Conservation (phyloP, 2,113 vertebrate genomes). For the Thryonomys swinderianus region DNA sequence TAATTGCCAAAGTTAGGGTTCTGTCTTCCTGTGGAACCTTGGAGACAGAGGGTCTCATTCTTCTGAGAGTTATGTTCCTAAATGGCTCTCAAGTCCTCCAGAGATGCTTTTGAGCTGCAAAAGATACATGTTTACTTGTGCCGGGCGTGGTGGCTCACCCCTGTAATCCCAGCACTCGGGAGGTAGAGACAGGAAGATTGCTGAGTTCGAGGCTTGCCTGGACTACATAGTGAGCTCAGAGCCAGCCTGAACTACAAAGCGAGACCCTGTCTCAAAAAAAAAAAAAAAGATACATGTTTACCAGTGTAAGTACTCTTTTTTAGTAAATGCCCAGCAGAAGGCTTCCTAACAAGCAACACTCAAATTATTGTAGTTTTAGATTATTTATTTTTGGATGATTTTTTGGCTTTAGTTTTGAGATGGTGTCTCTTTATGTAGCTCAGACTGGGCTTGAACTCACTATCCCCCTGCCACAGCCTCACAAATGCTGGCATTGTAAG, state of each 20-base stretch:
- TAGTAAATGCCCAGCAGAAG: neutral
- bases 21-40: neutral
- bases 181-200: too few species aligned
- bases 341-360: neutral
- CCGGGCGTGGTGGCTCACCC: too few species aligned
- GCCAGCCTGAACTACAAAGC: too few species aligned
- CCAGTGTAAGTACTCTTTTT: neutral
- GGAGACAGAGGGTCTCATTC: neutral
- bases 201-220: too few species aligned
- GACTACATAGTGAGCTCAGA: too few species aligned
- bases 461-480: too few species aligned
- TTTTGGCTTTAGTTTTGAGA: neutral
- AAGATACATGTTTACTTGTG: neutral
- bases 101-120: neutral
- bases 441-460: too few species aligned
- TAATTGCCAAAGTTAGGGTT: neutral
- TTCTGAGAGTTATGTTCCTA: neutral
- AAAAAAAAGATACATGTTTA: neutral
- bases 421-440: too few species aligned
- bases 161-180: too few species aligned
- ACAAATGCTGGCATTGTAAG: too few species aligned
- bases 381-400: neutral
- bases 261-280: too few species aligned
- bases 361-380: neutral
- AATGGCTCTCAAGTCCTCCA: neutral